Evolutionary conservation across 2,797 vertebrate genomes (phyloP).

Genomic region (Sciaenops ocellatus): DNA sequence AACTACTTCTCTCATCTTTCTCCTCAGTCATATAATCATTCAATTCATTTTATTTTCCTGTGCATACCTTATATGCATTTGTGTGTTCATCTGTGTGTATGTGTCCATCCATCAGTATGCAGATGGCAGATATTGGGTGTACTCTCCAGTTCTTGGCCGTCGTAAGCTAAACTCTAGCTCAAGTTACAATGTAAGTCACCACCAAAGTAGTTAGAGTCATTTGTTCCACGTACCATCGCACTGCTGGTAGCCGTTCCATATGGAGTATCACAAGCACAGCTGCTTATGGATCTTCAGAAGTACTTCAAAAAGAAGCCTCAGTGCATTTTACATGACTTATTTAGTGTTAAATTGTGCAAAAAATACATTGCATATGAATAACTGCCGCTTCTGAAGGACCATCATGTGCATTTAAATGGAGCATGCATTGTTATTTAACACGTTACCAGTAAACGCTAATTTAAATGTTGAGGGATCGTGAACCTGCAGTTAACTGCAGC

Average conservation of each 20-base stretch:
- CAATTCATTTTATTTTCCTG: conserved; percentile 21
- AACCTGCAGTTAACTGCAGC: conserved; percentile 5
- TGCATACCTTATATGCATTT: conserved; percentile 26
- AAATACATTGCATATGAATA: conserved; percentile 18
- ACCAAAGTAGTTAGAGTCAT: conserved; percentile 41
- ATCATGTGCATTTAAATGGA: conserved; percentile 29
- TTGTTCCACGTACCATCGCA: conserved; percentile 3
- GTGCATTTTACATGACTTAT: conserved; percentile 22
- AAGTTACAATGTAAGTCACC: conserved; percentile 83
- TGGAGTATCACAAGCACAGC: conserved; percentile 12
- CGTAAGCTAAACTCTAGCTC: conserved; percentile 85
- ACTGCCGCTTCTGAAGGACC: conserved; percentile 51
- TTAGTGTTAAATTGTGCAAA: conserved; percentile 21
- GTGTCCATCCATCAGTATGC: conserved; percentile 88
- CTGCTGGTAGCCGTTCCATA: conserved; percentile 16
- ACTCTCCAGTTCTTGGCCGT: conserved; percentile 91
- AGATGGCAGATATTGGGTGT: conserved; percentile 97
- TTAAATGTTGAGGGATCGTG: neutral
- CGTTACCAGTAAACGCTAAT: neutral
- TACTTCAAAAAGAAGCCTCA: conserved; percentile 3
- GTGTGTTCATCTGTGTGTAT: conserved; percentile 36
- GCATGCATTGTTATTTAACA: conserved; percentile 19
- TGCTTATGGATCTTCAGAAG: conserved; percentile 54
- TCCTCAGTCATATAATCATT: neutral
- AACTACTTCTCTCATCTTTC: conserved; percentile 7